phyloP scores from a whole-genome alignment of 2,113 vertebrate genomes.

The Clarias gariepinus region DNA sequence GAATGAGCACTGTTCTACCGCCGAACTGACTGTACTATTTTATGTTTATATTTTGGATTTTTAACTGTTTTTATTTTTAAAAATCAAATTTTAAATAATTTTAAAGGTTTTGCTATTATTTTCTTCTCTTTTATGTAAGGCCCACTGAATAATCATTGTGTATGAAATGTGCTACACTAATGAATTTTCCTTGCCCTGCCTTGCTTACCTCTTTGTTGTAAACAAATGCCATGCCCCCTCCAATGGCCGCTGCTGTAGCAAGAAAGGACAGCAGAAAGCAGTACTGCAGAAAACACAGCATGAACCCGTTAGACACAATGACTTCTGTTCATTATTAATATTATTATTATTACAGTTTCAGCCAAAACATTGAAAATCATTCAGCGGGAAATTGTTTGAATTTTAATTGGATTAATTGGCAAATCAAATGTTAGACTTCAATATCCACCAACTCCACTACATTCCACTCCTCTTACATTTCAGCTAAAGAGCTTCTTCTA shows the following conservation, averaged over 20 bases:
- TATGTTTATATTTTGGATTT: no score
- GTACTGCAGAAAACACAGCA: conserved; percentile 4
- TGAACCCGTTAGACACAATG: neutral
- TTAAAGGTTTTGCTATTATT: no score
- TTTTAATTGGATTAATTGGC: neutral
- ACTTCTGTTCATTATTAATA: neutral
- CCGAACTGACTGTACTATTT: no score
- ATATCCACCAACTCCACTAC: neutral
- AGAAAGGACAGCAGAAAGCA: conserved; percentile 5
- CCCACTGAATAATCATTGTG: no score
- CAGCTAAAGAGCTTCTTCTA: neutral
- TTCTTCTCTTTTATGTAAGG: no score
- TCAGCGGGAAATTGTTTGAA: neutral
- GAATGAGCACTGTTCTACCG: no score
- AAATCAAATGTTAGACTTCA: neutral
- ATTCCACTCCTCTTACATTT: no score
- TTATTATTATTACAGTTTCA: neutral
- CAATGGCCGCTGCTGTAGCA: neutral
- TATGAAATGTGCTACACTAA: no score
- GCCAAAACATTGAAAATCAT: neutral
- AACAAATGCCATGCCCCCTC: conserved; percentile 34
- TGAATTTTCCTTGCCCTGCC: no score
- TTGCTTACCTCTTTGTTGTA: neutral
- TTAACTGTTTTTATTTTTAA: no score
- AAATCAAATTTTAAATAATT: no score